Conservation (phyloP, 92 coral and sea anemone species). For the Paramuricea clavata region DNA sequence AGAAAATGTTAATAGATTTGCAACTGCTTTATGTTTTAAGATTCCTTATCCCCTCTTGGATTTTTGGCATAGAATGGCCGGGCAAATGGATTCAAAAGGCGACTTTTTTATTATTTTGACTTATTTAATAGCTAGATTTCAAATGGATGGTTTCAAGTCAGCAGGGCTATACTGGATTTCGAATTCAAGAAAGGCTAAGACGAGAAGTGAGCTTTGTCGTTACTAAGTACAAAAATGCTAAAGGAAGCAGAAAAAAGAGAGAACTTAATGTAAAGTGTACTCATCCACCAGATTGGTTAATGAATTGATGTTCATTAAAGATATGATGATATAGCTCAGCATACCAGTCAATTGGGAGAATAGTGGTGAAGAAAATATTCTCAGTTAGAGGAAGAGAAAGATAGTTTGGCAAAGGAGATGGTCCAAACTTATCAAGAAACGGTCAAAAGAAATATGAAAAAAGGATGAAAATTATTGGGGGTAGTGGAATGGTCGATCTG, state of each 20-base stretch:
- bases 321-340: constrained; percentile 35
- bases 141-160: constrained; percentile 41
- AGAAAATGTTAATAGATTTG: constrained; percentile 29
- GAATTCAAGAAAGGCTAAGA: constrained; percentile 50
- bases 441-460: constrained; percentile 48
- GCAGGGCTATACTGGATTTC: constrained; percentile 58
- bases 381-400: constrained; percentile 48
- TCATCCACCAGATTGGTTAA: constrained; percentile 44
- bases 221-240: constrained; percentile 15
- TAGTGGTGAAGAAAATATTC: constrained; percentile 58
- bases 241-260: background rate
- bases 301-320: constrained; percentile 56
- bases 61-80: constrained; percentile 51
- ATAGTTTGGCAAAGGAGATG: constrained; percentile 9
- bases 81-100: constrained; percentile 8
- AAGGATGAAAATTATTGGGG: constrained; percentile 51
- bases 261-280: background rate
- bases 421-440: background rate
- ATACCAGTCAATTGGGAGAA: constrained; percentile 52
- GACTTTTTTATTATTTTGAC: constrained; percentile 44
- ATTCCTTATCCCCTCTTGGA: constrained; percentile 61
- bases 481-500: constrained; percentile 9
- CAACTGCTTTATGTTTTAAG: constrained; percentile 51
- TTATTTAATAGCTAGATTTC: constrained; percentile 52
- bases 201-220: constrained; percentile 51